A percentile compares a stretch with the other conserved stretches of the same genome.
These are phyloP conservation scores for Pangasius djambal DNA, from an alignment of 2,797 vertebrate species.

Conservation along the genomic window DNA sequence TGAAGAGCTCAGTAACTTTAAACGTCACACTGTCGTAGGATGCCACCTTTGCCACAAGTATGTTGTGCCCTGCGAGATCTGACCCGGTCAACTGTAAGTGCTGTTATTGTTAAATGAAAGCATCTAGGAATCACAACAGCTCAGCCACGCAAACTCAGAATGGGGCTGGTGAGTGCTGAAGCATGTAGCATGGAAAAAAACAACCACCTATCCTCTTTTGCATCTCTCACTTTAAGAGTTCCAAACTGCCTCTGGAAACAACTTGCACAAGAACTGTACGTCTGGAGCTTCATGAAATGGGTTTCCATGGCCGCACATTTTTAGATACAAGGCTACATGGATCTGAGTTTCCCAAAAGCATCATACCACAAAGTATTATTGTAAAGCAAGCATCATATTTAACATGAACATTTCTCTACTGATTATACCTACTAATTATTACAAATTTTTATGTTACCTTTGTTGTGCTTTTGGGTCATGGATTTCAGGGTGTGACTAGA, in stretches of 20 bases:
- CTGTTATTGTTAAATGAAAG: too few species aligned
- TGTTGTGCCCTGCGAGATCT: too few species aligned
- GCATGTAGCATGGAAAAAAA: background rate
- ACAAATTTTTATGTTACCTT: background rate
- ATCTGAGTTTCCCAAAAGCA: background rate
- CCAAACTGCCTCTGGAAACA: background rate
- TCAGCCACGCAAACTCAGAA: too few species aligned
- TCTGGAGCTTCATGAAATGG: background rate
- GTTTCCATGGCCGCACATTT: background rate
- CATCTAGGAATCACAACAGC: too few species aligned
- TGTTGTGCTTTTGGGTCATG: background rate
- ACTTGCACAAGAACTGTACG: background rate
- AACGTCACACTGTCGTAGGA: too few species aligned
- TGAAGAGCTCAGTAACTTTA: too few species aligned
- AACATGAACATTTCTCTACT: background rate
- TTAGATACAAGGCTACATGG: background rate
- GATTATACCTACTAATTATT: too few species aligned
- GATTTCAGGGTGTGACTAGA: background rate
- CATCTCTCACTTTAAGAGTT: background rate
- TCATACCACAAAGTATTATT: background rate
- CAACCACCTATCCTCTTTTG: background rate
- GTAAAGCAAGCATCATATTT: background rate
- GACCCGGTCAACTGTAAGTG: too few species aligned
- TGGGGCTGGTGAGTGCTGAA: background rate
- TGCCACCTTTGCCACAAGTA: too few species aligned